Conservation (phyloP, 2,888 invertebrate species). For the Aphrophora alni region DNA sequence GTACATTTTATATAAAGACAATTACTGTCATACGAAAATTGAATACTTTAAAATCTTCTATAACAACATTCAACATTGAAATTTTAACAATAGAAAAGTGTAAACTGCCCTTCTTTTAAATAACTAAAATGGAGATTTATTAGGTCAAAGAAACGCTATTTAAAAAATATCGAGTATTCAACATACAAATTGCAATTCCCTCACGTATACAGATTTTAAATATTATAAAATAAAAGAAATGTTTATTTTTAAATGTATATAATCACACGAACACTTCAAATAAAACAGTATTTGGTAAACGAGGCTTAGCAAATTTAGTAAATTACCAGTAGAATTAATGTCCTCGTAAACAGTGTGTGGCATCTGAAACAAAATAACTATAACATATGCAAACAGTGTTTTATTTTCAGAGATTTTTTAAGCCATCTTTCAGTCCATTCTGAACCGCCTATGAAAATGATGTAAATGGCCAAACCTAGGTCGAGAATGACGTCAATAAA, state of each 20-base stretch:
- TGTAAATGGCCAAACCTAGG: too few species aligned
- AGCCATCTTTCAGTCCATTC: too few species aligned
- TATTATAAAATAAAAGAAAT: background rate
- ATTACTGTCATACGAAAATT: background rate
- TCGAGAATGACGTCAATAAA: too few species aligned
- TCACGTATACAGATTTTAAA: background rate
- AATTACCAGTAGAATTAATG: background rate
- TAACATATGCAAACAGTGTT: too few species aligned
- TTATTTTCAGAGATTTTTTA: too few species aligned
- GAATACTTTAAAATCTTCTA: background rate
- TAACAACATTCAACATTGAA: background rate
- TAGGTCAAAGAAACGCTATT: background rate
- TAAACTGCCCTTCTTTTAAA: background rate
- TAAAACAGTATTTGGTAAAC: background rate
- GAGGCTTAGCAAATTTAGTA: background rate
- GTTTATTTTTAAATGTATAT: background rate
- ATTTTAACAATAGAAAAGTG: background rate
- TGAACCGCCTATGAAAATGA: too few species aligned
- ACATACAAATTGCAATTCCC: background rate
- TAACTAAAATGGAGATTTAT: background rate
- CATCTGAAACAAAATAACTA: background rate
- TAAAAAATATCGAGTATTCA: background rate
- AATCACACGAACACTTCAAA: conserved; percentile 2
- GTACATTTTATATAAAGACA: background rate
- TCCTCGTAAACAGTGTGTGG: background rate